Percentiles rank a stretch among this genome's conserved stretches.
Conservation (phyloP, 2,888 invertebrate species). For the Brachypterus glaber region DNA sequence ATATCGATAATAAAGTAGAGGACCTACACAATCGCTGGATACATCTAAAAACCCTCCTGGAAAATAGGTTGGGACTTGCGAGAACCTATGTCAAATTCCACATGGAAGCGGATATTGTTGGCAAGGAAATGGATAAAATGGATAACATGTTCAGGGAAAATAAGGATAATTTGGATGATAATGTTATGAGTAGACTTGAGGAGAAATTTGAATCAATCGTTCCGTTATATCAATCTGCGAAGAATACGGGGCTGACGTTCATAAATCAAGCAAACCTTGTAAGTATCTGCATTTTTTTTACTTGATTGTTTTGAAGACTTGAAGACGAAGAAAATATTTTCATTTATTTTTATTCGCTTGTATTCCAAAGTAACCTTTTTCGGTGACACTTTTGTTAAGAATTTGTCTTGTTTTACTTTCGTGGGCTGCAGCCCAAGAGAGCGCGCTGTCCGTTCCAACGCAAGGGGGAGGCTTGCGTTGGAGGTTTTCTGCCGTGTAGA, state of each 20-base stretch:
- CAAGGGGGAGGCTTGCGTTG: too few relatives aligned
- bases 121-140: constrained; percentile 54
- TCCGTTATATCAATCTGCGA: constrained; percentile 55
- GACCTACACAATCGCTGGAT: constrained; percentile 55
- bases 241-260: constrained; percentile 57
- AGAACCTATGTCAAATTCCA: constrained; percentile 64
- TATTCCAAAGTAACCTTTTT: too few relatives aligned
- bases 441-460: too few relatives aligned
- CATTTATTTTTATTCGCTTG: too few relatives aligned
- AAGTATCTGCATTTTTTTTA: too few relatives aligned
- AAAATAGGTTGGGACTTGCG: constrained; percentile 56
- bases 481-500: too few relatives aligned
- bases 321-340: too few relatives aligned
- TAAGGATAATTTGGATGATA: constrained; percentile 43
- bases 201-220: constrained; percentile 57
- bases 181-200: constrained; percentile 45
- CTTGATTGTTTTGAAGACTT: too few relatives aligned
- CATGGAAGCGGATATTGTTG: constrained; percentile 55
- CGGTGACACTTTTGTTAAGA: too few relatives aligned
- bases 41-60: constrained; percentile 49
- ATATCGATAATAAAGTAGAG: constrained; percentile 54
- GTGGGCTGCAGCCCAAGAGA: too few relatives aligned
- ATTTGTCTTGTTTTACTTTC: too few relatives aligned
- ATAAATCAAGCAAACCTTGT: constrained; percentile 52
- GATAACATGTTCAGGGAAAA: constrained; percentile 48